Percentiles rank a stretch among this genome's conserved stretches.
phyloP scores from a whole-genome alignment of 2,888 invertebrate genomes.

The Keiferia lycopersicella region DNA sequence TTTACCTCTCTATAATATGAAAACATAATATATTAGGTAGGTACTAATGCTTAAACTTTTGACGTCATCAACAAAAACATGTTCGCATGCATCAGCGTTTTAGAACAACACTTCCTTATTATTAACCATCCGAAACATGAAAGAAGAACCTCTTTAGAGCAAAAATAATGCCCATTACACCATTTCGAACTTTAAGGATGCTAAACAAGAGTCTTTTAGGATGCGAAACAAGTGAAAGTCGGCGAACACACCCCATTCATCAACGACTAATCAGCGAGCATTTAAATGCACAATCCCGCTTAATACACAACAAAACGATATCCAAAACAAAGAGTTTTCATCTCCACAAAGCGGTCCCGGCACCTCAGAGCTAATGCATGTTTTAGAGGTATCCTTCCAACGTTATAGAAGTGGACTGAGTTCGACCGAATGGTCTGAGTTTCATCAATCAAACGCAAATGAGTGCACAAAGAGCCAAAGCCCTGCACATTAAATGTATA shows the following conservation, averaged over 20 bases:
- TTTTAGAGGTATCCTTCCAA: too few relatives aligned
- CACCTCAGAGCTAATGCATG: not conserved
- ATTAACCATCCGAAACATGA: not conserved
- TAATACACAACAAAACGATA: slow-evolving; percentile 54
- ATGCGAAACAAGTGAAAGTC: not conserved
- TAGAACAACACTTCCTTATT: not conserved
- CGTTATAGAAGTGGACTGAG: not conserved
- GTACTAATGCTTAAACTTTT: not conserved
- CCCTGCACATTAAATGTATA: too few relatives aligned
- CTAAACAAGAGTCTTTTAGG: not conserved
- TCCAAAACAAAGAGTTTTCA: slow-evolving; percentile 65
- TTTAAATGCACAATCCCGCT: slow-evolving; percentile 52
- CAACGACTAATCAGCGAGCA: slow-evolving; percentile 17
- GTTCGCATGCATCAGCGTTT: not conserved
- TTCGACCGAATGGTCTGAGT: too few relatives aligned
- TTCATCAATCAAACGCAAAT: too few relatives aligned
- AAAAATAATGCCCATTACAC: not conserved
- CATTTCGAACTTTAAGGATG: not conserved
- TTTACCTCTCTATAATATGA: not conserved
- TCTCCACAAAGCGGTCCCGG: slow-evolving; percentile 34
- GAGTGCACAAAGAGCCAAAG: too few relatives aligned
- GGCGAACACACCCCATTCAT: slow-evolving; percentile 1
- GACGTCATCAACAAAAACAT: not conserved
- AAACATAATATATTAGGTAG: too few relatives aligned
- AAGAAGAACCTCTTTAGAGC: not conserved